phyloP scores from a whole-genome alignment of 2,888 invertebrate genomes.

The Lepidochitona cinerea region DNA sequence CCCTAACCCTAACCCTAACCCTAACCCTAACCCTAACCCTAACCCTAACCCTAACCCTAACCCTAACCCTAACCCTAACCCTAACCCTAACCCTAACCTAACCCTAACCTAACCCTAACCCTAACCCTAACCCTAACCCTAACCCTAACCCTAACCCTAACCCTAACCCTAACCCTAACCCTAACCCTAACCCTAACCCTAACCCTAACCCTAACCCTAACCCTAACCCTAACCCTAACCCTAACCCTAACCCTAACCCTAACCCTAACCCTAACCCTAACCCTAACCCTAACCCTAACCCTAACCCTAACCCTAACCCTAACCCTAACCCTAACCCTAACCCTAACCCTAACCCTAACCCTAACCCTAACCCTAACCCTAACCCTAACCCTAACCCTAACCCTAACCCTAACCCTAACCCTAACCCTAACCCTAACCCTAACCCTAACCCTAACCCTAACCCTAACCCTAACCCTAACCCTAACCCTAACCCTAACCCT shows the following conservation, averaged over 20 bases:
- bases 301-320: slow-evolving; percentile 40
- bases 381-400: slow-evolving; percentile 41
- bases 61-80: slow-evolving; percentile 24
- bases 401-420: slow-evolving; percentile 26
- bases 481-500: slow-evolving; percentile 45
- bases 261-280: slow-evolving; percentile 38
- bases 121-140: slow-evolving; percentile 35
- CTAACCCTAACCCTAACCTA: slow-evolving; percentile 19
- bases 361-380: slow-evolving; percentile 38
- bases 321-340: slow-evolving; percentile 34
- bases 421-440: slow-evolving; percentile 35
- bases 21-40: slow-evolving; percentile 22
- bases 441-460: slow-evolving; percentile 42
- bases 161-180: slow-evolving; percentile 10
- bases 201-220: slow-evolving; percentile 27
- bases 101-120: slow-evolving; percentile 18
- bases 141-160: slow-evolving; percentile 42
- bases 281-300: slow-evolving; percentile 47
- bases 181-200: slow-evolving; percentile 22
- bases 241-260: slow-evolving; percentile 36
- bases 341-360: slow-evolving; percentile 34
- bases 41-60: slow-evolving; percentile 22
- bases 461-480: slow-evolving; percentile 43
- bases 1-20: slow-evolving; percentile 35
- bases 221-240: neutral